phyloP scores from a whole-genome alignment of 2,888 invertebrate genomes.

The Diaprepes abbreviatus region DNA sequence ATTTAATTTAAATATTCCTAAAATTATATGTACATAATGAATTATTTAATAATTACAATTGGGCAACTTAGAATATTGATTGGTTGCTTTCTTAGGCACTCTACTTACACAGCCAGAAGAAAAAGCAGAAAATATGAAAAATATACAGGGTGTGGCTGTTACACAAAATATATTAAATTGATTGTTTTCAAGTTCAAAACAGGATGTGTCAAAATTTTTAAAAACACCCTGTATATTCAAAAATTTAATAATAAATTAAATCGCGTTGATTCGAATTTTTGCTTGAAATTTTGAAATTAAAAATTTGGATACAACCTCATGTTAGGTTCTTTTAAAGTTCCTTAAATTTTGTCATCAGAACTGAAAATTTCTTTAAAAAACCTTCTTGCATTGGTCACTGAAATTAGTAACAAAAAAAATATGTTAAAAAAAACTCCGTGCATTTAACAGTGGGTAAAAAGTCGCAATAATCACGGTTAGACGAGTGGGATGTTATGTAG shows the following conservation, averaged over 20 bases:
- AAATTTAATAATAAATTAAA: conserved; percentile 12
- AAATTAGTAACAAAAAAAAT: conserved; percentile 19
- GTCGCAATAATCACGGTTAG: neutral
- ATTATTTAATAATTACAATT: conserved; percentile 52
- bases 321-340: neutral
- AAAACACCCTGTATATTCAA: conserved; percentile 11
- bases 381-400: conserved; percentile 17
- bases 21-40: conserved; percentile 57
- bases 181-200: neutral
- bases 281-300: neutral
- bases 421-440: conserved; percentile 8
- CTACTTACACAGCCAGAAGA: conserved; percentile 62
- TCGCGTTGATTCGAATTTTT: neutral
- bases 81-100: conserved; percentile 64
- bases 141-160: conserved; percentile 36
- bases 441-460: conserved; percentile 2
- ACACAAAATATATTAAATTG: neutral
- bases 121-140: conserved; percentile 48
- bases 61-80: conserved; percentile 63
- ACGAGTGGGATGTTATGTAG: conserved; percentile 16
- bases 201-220: neutral
- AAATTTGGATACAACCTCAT: conserved; percentile 3
- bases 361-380: conserved; percentile 14
- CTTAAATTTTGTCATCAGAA: conserved; percentile 9
- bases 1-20: conserved; percentile 26